Evolutionary conservation across 2,113 vertebrate species (phyloP).

Genomic region (Paracanthobrama guichenoti): DNA sequence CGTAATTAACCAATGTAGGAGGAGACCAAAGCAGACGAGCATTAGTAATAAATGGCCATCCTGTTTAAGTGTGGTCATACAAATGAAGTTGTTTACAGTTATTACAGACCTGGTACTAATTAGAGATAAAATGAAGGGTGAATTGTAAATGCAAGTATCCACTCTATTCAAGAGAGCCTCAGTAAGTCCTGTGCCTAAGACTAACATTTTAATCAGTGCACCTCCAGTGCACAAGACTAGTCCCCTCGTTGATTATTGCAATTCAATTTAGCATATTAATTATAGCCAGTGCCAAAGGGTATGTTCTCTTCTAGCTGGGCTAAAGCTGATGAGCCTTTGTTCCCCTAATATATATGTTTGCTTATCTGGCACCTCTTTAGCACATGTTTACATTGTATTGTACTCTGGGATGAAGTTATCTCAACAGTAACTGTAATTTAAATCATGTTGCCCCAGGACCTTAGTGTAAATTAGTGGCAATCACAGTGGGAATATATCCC

Average conservation of each 20-base stretch:
- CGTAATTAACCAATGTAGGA: conserved; percentile 53
- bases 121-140: conserved; percentile 72
- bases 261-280: conserved; percentile 82
- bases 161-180: conserved; percentile 72
- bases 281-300: conserved; percentile 73
- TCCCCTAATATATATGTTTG: conserved; percentile 40
- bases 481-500: conserved; percentile 50
- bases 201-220: conserved; percentile 78
- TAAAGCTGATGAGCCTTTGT: conserved; percentile 61
- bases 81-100: conserved; percentile 74
- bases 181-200: conserved; percentile 70
- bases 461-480: conserved; percentile 59
- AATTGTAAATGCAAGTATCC: conserved; percentile 75
- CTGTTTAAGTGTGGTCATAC: conserved; percentile 70
- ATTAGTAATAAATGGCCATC: conserved; percentile 70
- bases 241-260: conserved; percentile 76
- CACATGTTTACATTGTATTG: conserved; percentile 60
- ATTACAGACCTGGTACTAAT: conserved; percentile 77
- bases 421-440: conserved; percentile 57
- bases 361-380: conserved; percentile 63
- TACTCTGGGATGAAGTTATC: conserved; percentile 59
- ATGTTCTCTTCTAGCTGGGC: conserved; percentile 64
- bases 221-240: conserved; percentile 72
- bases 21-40: conserved; percentile 50
- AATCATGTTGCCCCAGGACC: conserved; percentile 48